Base-by-base conservation (phyloP, 2,113 vertebrate genomes). In the Psittacula cyanocephala region DNA sequence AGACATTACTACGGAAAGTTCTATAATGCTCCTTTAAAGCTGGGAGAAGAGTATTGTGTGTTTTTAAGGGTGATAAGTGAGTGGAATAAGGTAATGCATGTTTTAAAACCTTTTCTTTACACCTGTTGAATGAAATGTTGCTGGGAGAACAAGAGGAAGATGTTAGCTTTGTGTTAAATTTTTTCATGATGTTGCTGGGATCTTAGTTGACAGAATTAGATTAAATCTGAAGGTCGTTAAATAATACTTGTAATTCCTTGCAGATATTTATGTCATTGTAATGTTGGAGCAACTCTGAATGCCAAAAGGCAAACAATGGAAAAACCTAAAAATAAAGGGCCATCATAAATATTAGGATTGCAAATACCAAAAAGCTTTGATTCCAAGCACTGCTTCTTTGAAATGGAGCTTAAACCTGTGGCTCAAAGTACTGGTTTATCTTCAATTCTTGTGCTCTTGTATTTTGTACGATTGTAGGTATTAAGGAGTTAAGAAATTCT, bases 21-120 rank as follows among this genome's bases (percentile, higher is more conserved):
- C 95, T 99, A 98, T 86, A 99, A 99, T 41, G 98, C 98, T n/a
- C 99, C 99, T 60, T 98, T 99, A 97, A 97, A 98, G 95, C 96
- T 75, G 35, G 98, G 98, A 88, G 98, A 89, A 47, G 98, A 98
- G 63, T 99, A 99, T 76, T 99, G 98, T 77, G 96, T 99, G 76
- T 96, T 99, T 91, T 86, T 99, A 92, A 98, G 98, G 95, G 97
- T 98, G 93, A 97, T 98, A 96, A 99, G 98, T 94, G 98, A 98
- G 81, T 99, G 99, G 99, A 98, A 98, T 95, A 96, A 92, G 98
- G 99, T 99, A 98, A 96, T 70, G 76, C 95, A 80, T 39, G 39
- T 72, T 87, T 80, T 78, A 29, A 81, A 80, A 77, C 7, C 46
- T 91, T 70, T 62, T 75, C 28, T 77, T 81, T 63, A 41, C 8